phyloP scores from a whole-genome alignment of 2,797 vertebrate genomes.

The Catharus ustulatus region DNA sequence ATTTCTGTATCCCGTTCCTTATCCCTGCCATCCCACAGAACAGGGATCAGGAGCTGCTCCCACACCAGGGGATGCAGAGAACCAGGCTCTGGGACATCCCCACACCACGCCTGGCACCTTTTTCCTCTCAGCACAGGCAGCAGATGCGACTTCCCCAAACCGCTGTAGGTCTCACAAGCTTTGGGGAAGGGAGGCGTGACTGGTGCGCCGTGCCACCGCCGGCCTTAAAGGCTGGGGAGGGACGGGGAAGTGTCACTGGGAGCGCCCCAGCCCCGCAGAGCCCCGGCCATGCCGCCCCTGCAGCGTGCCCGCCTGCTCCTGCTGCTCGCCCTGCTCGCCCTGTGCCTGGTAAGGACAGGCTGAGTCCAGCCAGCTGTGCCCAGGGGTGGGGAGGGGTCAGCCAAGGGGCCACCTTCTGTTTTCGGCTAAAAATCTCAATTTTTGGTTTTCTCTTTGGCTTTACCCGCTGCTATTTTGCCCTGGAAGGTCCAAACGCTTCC shows the following conservation, averaged over 20 bases:
- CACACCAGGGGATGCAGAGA: accelerated
- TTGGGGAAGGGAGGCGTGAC: neutral
- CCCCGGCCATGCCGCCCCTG: neutral
- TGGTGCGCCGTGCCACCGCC: accelerated
- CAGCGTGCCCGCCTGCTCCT: neutral
- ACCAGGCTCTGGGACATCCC: neutral
- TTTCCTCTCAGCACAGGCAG: accelerated
- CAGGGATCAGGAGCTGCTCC: neutral
- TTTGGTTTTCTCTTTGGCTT: neutral
- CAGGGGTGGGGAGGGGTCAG: accelerated
- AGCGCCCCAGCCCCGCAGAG: accelerated
- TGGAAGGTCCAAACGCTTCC: neutral
- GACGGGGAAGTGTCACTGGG: neutral
- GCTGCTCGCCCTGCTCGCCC: neutral
- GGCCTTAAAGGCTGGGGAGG: neutral
- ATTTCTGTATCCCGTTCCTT: accelerated
- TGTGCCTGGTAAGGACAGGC: slow-evolving; percentile 36
- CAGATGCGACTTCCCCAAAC: accelerated
- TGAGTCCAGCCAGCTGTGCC: neutral
- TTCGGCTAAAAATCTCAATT: accelerated
- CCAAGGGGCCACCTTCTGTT: neutral
- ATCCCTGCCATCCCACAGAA: accelerated
- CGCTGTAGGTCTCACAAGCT: accelerated
- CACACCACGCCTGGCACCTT: accelerated
- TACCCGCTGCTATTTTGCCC: accelerated